Evolutionary conservation across 2,797 vertebrate genomes (phyloP).

Genomic region (Lates japonicus): DNA sequence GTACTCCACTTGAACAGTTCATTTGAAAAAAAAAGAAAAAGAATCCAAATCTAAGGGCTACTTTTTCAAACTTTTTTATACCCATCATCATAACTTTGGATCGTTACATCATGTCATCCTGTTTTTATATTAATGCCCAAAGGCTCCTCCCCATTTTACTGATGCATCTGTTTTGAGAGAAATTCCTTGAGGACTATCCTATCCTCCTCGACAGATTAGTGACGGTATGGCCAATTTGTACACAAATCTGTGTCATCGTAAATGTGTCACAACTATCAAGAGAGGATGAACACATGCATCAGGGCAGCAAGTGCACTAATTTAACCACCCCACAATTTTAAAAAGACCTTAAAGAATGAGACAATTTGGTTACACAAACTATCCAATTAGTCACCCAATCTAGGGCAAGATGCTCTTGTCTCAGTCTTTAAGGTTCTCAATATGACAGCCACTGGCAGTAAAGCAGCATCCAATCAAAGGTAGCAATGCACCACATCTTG

Average conservation of each 20-base stretch:
- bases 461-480: slow-evolving; percentile 35
- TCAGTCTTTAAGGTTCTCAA: slow-evolving; percentile 88
- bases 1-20: slow-evolving; percentile 59
- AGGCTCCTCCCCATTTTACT: slow-evolving; percentile 74
- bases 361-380: slow-evolving; percentile 65
- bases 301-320: slow-evolving; percentile 81
- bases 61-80: slow-evolving; percentile 61
- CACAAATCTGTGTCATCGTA: slow-evolving; percentile 25
- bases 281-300: slow-evolving; percentile 70
- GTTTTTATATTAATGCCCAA: slow-evolving; percentile 57
- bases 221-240: slow-evolving; percentile 25
- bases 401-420: slow-evolving; percentile 94
- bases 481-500: neutral
- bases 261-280: neutral
- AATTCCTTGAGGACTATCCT: slow-evolving; percentile 17
- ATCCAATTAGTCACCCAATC: slow-evolving; percentile 62
- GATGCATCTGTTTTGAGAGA: slow-evolving; percentile 65
- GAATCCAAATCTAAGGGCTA: slow-evolving; percentile 76
- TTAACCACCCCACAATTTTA: slow-evolving; percentile 82
- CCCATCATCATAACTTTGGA: slow-evolving; percentile 67
- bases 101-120: slow-evolving; percentile 51
- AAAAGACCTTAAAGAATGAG: slow-evolving; percentile 86
- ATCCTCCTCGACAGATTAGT: slow-evolving; percentile 19
- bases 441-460: slow-evolving; percentile 51
- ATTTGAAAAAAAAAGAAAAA: slow-evolving; percentile 51